These are phyloP conservation scores for Eilema griseolum DNA, from an alignment of 2,888 invertebrate genomes.

Conservation along the genomic window DNA sequence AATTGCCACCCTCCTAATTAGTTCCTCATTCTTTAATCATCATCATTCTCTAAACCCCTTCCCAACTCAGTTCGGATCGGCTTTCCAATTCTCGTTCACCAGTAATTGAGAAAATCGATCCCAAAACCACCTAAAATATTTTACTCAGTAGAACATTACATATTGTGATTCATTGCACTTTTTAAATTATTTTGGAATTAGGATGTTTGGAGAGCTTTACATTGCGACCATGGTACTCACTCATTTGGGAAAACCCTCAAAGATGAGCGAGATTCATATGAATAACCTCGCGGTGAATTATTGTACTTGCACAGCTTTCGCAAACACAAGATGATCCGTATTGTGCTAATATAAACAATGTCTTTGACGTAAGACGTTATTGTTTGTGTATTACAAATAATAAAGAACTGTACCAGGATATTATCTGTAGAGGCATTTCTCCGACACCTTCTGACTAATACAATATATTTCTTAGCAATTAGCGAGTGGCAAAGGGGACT, in stretches of 20 bases:
- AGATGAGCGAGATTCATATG: neutral
- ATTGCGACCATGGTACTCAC: neutral
- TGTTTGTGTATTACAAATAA: constrained; percentile 2
- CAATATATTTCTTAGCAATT: constrained; percentile 5
- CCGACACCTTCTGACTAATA: constrained; percentile 12
- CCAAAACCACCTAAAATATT: too few relatives aligned
- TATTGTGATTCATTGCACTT: neutral
- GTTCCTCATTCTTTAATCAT: too few relatives aligned
- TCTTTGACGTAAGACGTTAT: constrained; percentile 6
- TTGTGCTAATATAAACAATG: constrained; percentile 2
- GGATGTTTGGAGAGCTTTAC: neutral
- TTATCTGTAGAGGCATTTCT: neutral
- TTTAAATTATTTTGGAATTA: neutral
- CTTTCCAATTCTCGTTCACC: neutral
- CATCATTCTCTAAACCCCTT: too few relatives aligned
- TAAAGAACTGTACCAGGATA: constrained; percentile 12
- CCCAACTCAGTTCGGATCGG: too few relatives aligned
- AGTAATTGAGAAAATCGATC: neutral
- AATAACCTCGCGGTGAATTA: neutral
- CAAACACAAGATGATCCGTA: constrained; percentile 1
- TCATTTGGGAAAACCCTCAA: neutral
- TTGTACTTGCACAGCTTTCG: neutral
- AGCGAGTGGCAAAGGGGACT: neutral
- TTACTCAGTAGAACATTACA: too few relatives aligned
- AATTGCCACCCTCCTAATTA: too few relatives aligned